Evolutionary conservation across 1,140 invertebrate genomes (phyloP), one percentile per base, ranked within the genome.

Genomic region (Delia radicum): DNA sequence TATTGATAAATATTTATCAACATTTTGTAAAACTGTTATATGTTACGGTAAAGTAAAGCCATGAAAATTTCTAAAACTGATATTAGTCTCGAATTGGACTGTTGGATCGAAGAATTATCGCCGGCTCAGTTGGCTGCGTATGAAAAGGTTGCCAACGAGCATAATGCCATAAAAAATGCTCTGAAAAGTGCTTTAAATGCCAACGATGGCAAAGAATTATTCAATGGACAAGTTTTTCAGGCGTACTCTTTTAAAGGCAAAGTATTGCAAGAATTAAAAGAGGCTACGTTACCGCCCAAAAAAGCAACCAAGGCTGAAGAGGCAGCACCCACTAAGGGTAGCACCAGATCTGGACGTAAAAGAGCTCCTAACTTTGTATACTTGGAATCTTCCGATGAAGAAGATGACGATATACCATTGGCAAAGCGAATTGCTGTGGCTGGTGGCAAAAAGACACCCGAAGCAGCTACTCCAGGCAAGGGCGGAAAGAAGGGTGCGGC

Each of bases 51-150:
- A 65, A 33, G 29, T 10, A 21, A 31, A 31, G 24, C 15, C 63
- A 82, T 84, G 82, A 81, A 82, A 74, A 80, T 85, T 48, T 81
- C 83, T 33, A 81, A 78, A 79, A 85, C 80, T 79, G 83, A 85
- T 76, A 83, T 85, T 69, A 81, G 79, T 29, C 81, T 93, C 21
- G 90, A 91, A 77, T 85, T 93, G 79, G 91, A 93, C 71, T 92
- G 91, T 77, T 87, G 87, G 83, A 90, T 92, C 67, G 92, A 93
- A 61, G 91, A 92, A 61, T 82, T 93, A 0, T 91, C 89, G 5
- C 89, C 91, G 74, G 88, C 86, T 7, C 92, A 93, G 80, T 80
- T 90, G 13, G 76, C 82, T 65, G 84, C 87, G 31, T 88, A 89
- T 75, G 88, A 88, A 76, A 84, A 90, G 88, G 88, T 87, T 76